phyloP scores from a whole-genome alignment of 1,140 invertebrate species.

The Bombus soroeensis region DNA sequence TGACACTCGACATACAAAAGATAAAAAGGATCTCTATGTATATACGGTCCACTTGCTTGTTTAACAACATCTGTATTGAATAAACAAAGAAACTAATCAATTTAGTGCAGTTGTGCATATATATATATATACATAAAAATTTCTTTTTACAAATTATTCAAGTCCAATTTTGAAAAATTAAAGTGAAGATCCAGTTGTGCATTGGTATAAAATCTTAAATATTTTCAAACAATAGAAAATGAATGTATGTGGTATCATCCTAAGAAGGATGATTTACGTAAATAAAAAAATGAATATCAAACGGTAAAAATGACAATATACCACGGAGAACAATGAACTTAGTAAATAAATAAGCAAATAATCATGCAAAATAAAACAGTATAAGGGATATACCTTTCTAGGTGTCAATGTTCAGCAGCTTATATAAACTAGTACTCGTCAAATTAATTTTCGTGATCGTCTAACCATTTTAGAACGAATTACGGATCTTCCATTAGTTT shows the following conservation, averaged over 20 bases:
- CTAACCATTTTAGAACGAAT: not conserved
- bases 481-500: not conserved
- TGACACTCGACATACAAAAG: conserved; percentile 6
- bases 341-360: not conserved
- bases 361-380: not conserved
- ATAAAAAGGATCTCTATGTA: conserved; percentile 13
- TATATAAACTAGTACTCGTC: not conserved
- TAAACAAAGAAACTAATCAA: not conserved
- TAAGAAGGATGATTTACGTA: not conserved
- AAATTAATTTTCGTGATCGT: not conserved
- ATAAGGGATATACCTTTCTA: not conserved
- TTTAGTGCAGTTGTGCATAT: no score
- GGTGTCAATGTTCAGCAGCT: not conserved
- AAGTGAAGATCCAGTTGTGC: not conserved
- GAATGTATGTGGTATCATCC: not conserved
- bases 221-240: not conserved
- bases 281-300: not conserved
- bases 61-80: conserved; percentile 16
- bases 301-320: not conserved
- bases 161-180: not conserved
- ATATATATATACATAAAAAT: no score
- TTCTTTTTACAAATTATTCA: not conserved
- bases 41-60: not conserved
- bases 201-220: not conserved
- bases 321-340: not conserved